Percentiles rank a stretch among this genome's conserved stretches.
phyloP scores from a whole-genome alignment of 2,888 invertebrate genomes.

The Sicus ferrugineus region DNA sequence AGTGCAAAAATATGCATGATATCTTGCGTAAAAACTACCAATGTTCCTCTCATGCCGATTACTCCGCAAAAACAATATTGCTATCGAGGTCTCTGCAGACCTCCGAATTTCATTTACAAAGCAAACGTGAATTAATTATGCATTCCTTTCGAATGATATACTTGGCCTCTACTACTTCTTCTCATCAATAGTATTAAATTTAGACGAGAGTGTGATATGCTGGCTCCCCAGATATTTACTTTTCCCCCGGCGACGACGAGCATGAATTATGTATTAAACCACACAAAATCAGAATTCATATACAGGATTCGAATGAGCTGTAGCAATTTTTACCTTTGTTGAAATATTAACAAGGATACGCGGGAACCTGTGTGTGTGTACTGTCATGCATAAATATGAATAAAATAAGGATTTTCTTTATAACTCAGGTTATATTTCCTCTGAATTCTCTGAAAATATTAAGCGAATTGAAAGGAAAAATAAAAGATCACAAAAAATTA shows the following conservation, averaged over 20 bases:
- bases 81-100: too few relatives aligned
- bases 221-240: background rate
- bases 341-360: background rate
- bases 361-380: background rate
- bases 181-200: slow-evolving; percentile 3
- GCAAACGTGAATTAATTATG: slow-evolving; percentile 16
- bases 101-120: too few relatives aligned
- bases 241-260: background rate
- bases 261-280: background rate
- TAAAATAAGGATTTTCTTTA: too few relatives aligned
- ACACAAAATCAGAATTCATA: slow-evolving; percentile 4
- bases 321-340: background rate
- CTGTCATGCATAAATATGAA: background rate
- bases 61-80: too few relatives aligned
- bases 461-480: too few relatives aligned
- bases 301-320: background rate
- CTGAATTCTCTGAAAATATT: too few relatives aligned
- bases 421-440: too few relatives aligned
- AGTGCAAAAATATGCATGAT: too few relatives aligned
- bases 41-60: too few relatives aligned
- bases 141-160: slow-evolving; percentile 5
- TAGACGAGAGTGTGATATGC: too few relatives aligned
- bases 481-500: too few relatives aligned
- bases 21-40: too few relatives aligned
- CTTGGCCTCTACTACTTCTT: slow-evolving; percentile 9